Evolutionary conservation across 1,140 invertebrate genomes (phyloP).

Genomic region (Trinorchestia longiramus): DNA sequence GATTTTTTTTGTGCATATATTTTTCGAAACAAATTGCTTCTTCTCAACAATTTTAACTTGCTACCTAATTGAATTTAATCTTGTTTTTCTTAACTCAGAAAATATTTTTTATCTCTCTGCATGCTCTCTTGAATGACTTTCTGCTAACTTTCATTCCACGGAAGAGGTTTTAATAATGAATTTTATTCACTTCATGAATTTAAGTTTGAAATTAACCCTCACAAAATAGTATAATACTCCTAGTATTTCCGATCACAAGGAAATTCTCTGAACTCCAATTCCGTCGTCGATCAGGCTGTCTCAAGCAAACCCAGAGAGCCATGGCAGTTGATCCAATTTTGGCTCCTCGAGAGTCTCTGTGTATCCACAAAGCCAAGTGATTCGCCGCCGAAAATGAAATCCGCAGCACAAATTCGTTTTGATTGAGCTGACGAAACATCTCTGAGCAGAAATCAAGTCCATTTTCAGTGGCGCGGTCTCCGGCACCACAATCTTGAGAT

Average conservation of each 20-base stretch:
- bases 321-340: background rate
- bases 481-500: background rate
- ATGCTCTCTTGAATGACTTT: too few species aligned
- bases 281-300: background rate
- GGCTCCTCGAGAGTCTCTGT: background rate
- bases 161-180: too few species aligned
- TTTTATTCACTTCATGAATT: too few species aligned
- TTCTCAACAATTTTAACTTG: too few species aligned
- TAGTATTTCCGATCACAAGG: background rate
- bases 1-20: too few species aligned
- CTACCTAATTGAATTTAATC: too few species aligned
- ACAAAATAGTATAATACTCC: background rate
- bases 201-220: too few species aligned
- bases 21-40: too few species aligned
- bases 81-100: too few species aligned
- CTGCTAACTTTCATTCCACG: too few species aligned
- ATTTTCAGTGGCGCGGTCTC: background rate
- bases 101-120: too few species aligned
- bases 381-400: background rate
- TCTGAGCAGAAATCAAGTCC: slow-evolving; percentile 6
- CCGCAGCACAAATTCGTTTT: background rate
- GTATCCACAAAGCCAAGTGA: background rate
- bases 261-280: background rate
- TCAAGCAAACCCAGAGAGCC: background rate
- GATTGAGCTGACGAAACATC: background rate